phyloP scores from a whole-genome alignment of 2,888 invertebrate species.

The Eretmocerus hayati region DNA sequence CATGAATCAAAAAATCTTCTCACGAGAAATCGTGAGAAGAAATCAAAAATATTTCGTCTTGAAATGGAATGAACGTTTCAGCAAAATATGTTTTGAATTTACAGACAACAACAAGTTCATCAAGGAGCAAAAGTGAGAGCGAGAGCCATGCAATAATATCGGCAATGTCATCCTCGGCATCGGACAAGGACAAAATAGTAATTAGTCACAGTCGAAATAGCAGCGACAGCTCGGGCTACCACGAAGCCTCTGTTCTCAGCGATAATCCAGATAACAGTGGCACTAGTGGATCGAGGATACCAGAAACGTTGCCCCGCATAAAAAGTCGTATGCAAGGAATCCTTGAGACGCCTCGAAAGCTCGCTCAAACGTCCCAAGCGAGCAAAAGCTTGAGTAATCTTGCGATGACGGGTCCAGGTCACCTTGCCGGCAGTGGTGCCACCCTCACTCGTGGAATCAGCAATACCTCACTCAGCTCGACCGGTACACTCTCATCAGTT shows the following conservation, averaged over 20 bases:
- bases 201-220: slow-evolving; percentile 64
- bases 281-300: slow-evolving; percentile 1
- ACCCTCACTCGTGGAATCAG: slow-evolving; percentile 37
- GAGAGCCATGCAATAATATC: no score
- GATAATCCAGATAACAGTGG: slow-evolving; percentile 50
- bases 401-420: no score
- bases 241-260: slow-evolving; percentile 61
- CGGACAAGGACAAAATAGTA: slow-evolving; percentile 45
- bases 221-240: slow-evolving; percentile 67
- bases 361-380: slow-evolving; percentile 40
- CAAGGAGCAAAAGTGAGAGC: background rate
- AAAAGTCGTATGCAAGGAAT: slow-evolving; percentile 37
- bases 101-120: background rate
- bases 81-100: no score
- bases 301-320: slow-evolving; percentile 39
- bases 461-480: slow-evolving; percentile 42
- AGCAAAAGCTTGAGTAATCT: slow-evolving; percentile 43
- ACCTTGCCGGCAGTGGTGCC: slow-evolving; percentile 26
- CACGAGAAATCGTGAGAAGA: no score
- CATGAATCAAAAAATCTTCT: no score
- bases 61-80: no score
- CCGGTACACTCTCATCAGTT: slow-evolving; percentile 30
- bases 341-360: slow-evolving; percentile 35
- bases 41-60: no score
- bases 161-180: slow-evolving; percentile 22